phyloP scores from a whole-genome alignment of 2,888 invertebrate species.

The Arctia plantaginis region DNA sequence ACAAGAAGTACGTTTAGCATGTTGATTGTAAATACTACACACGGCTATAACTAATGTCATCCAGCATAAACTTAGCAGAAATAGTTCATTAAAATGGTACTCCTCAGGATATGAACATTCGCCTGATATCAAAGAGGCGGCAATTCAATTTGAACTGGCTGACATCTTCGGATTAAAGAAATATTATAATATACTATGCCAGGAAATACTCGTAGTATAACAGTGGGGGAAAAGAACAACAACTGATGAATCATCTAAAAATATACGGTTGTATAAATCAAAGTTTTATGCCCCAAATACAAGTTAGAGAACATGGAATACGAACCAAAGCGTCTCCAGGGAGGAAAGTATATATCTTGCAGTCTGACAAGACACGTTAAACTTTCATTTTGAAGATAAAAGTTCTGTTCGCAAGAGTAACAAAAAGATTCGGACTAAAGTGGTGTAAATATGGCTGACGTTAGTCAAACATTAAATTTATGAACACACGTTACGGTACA shows the following conservation, averaged over 20 bases:
- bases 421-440: not conserved
- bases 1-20: not conserved
- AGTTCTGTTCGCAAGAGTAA: not conserved
- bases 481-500: conserved; percentile 10
- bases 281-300: not conserved
- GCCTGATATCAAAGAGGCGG: not conserved
- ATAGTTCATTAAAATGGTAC: not conserved
- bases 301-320: not conserved
- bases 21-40: not conserved
- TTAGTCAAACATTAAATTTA: not conserved
- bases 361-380: not conserved
- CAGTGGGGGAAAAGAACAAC: not conserved
- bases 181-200: not conserved
- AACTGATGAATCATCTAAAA: not conserved
- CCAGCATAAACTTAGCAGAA: not conserved
- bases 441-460: not conserved
- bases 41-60: not conserved
- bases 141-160: not conserved
- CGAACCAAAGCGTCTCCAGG: not conserved
- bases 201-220: not conserved
- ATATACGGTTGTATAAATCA: not conserved
- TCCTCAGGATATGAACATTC: not conserved
- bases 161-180: not conserved
- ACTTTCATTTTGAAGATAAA: conserved; percentile 2
- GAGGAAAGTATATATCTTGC: not conserved